Base-by-base conservation (phyloP, 1,140 invertebrate genomes). In the Galendromus occidentalis region DNA sequence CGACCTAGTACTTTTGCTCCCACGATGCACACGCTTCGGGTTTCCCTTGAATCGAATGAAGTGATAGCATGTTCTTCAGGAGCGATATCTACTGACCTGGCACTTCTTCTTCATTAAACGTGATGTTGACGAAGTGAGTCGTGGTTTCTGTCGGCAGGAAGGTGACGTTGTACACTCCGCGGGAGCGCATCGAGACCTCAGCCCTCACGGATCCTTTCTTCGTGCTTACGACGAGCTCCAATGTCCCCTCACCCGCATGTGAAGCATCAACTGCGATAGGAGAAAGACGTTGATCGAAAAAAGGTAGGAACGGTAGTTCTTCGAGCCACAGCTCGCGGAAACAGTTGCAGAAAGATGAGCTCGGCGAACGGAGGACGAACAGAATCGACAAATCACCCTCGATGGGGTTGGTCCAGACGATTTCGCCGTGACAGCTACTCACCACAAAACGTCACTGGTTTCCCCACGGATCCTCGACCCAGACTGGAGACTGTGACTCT, bases 181-280 rank as follows among this genome's bases (percentile, higher is more conserved):
- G 80, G 0, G 89, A 88, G 72, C 88, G 85, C 30, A 89, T 89
- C 5, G 90, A 86, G 2, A 91, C 87, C 70, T 80, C 78, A 41
- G 78, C 77, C 68, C 77, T 70, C 9, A 79, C 74, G 14, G 76
- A 77, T 17, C 86, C 86, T 51, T 88, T 86, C 42, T 86, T 84
- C 0, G 88, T 92, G 41, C 88, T 93, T 0, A 97, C 90, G 0
- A 94, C 90, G 1, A 97, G 78, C 73, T 96, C 92, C 0, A 97
- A 78, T 1, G 92, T 95, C 12, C 93, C 93, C 75, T 95, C 91
- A 0, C 93, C 93, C 28, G 92, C 92, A 71, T 91, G 86, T 0
- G 89, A 90, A 0, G 92, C 91, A 78, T 98, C 91, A 42, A 97
- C 92, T 70, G 85, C 87, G 73, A 92, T 91, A 0, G 88, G 91